These are phyloP conservation scores for Agapornis roseicollis DNA, from an alignment of 2,113 vertebrate species.

Conservation along the genomic window DNA sequence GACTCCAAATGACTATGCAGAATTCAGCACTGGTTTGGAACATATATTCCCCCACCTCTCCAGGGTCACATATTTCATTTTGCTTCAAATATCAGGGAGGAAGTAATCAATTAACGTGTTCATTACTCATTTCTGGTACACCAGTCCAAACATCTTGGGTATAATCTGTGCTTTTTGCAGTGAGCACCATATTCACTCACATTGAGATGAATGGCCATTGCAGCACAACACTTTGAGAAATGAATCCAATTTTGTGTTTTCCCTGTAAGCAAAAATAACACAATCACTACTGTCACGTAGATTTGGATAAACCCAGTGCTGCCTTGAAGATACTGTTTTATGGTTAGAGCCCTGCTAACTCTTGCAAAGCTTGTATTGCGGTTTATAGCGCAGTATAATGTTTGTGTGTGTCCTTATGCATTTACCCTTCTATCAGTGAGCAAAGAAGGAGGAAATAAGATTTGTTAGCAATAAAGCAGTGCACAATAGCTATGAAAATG, in stretches of 20 bases:
- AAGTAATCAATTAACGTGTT: neutral
- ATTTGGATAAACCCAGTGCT: neutral
- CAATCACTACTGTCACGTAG: neutral
- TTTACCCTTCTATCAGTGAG: neutral
- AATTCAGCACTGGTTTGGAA: neutral
- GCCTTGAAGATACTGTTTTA: neutral
- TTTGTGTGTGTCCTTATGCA: conserved; percentile 24
- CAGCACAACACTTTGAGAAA: neutral
- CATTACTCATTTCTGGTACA: conserved; percentile 14
- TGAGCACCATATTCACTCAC: neutral
- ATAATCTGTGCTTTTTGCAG: neutral
- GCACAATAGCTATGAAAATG: conserved; percentile 61
- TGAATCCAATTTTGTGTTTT: neutral
- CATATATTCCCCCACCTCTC: neutral
- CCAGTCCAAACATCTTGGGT: neutral
- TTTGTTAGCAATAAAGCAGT: conserved; percentile 62
- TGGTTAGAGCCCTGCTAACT: neutral
- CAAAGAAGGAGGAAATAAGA: conserved; percentile 48
- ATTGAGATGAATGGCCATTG: neutral
- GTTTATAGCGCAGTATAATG: conserved; percentile 24
- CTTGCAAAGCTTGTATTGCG: neutral
- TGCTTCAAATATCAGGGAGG: neutral
- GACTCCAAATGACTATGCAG: neutral
- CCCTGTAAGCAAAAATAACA: neutral
- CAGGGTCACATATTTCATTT: neutral